These are phyloP conservation scores for Varanus komodoensis DNA, from an alignment of 2,113 vertebrate species.

Conservation along the genomic window DNA sequence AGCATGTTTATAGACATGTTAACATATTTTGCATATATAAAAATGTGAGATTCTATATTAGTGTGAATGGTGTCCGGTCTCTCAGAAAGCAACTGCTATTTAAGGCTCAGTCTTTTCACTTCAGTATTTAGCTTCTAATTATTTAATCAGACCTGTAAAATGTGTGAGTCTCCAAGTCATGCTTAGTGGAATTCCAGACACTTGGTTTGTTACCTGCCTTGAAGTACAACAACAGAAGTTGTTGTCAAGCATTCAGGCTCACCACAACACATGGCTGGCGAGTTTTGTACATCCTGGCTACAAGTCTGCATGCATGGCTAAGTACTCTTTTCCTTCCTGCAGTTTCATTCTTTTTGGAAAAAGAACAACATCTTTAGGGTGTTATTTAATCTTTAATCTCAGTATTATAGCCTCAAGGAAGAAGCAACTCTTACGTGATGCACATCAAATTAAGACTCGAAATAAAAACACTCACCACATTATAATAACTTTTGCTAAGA, in stretches of 20 bases:
- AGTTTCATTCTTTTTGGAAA: not conserved
- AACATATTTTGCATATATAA: not conserved
- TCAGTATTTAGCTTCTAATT: not conserved
- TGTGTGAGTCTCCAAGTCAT: not conserved
- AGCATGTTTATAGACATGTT: not conserved
- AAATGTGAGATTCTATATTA: not conserved
- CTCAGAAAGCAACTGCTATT: not conserved
- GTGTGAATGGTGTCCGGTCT: not conserved
- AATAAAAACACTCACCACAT: slow-evolving; percentile 86
- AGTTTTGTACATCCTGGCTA: not conserved
- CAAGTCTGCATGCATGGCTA: too few species aligned
- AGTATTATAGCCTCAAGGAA: not conserved
- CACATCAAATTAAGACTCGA: not conserved
- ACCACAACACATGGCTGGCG: not conserved
- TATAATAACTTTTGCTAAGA: slow-evolving; percentile 98
- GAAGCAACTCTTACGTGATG: not conserved
- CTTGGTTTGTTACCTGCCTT: not conserved
- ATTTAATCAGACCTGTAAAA: not conserved
- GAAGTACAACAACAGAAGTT: not conserved
- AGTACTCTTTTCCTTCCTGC: not conserved
- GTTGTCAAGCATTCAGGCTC: not conserved
- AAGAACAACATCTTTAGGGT: not conserved
- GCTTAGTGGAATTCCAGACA: not conserved
- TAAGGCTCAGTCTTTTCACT: not conserved
- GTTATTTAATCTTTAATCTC: not conserved